Evolutionary conservation across 2,888 invertebrate genomes (phyloP), one percentile per base, ranked within the genome.

Genomic region (Drosophila nr. medialis): DNA sequence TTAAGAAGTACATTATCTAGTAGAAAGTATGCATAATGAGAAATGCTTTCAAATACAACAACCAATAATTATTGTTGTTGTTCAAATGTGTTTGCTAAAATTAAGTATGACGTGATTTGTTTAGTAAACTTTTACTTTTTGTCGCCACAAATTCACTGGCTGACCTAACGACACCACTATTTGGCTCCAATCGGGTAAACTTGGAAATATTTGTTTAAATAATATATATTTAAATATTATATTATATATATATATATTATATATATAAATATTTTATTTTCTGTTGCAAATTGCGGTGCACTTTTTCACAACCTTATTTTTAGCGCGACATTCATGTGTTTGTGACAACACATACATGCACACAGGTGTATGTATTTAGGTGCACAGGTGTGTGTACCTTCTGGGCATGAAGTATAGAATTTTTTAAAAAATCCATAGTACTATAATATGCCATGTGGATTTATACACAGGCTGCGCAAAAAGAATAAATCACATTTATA

Each of bases 61-160:
- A 24, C 45, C 18, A 13, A 49, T 29, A 40, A 60, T 40, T 29
- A 60, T 54, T 60, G 40, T 32, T 42, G 30, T 49, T 29, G 34
- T 30, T 24, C 4, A 24, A 53, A 67, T 48, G 15, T 27, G n/a
- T 6, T 15, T 51, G 21, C 27, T 18, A 34, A 38, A 40, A 38
- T 45, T 8, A 54, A 69, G n/a, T 38, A 61, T 51, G 29, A 51
- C 15, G 51, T 38, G 10, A 24, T 50, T 30, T 53, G 18, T 62
- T 68, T 55, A 49, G 60, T 49, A 38, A 61, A 70, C 70, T 70
- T 70, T 67, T 67, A 67, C 68, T 54, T 69, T 49, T 69, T 32
- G 30, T 49, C 45, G 36, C 15, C 36, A 15, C 29, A 34, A 13
- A 29, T 27, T 27, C 18, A 13, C 30, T 36, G 11, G 10, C 54